Base-by-base conservation (phyloP, 2,797 vertebrate genomes). In the Denticeps clupeoides region DNA sequence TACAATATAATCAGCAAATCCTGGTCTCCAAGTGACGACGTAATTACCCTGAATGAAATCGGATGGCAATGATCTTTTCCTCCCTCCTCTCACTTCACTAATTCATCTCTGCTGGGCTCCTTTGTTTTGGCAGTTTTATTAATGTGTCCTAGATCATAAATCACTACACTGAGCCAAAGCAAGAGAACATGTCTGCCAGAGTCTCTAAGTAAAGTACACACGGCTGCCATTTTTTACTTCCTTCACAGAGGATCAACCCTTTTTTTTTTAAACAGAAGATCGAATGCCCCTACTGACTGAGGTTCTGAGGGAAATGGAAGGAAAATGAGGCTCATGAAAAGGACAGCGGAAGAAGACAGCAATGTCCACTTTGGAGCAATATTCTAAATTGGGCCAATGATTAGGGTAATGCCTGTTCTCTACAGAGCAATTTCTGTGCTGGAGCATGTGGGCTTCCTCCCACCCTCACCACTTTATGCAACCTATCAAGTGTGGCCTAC, bases 91-190 rank as follows among this genome's bases (percentile, higher is more conserved):
- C 10, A 37, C n/a, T 8, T 10, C 37, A 12, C 29, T 45, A 55
- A 57, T 42, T 45, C 27, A 41, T 44, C 28, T 59, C 41, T 43
- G 41, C 45, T 8, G 13, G 28, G 21, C 38, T 42, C 41, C 19
- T 41, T 45, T 56, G 35, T 55, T 56, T 56, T 42, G 45, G 37
- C 45, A 55, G 37, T 50, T 57, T 58, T 52, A 63, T 52, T 37
- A 62, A 54, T 52, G 49, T 19, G 21, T 60, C 33, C 47, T n/a
- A 32, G 37, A 27, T 52, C 49, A 55, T 55, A 55, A 55, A 52
- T 60, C 41, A 26, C 42, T 24, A 26, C 7, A 5, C 18, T 16
- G 1, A 12, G 8, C 33, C 0, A 21, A 58, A 5, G 32, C 26
- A 42, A 44, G 47, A 52, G 45, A 52, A 60, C 7, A 52, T 29